Evolutionary conservation across 2,113 vertebrate genomes (phyloP), one percentile per base, ranked within the genome.

Genomic region (Limanda limanda): DNA sequence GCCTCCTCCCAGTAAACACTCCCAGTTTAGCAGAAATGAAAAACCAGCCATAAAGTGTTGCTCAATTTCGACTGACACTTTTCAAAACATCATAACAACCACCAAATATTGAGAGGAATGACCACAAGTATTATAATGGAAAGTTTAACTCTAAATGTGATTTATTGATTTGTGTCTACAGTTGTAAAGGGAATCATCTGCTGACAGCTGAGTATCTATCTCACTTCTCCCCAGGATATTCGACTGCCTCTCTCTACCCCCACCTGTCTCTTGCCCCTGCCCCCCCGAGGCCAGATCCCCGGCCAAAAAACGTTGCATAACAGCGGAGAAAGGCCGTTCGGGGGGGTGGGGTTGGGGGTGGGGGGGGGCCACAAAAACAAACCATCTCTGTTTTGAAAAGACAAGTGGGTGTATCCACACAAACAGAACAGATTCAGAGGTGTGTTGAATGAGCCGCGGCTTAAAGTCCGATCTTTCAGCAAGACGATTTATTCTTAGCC

Each of bases 401-500:
- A 59, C 65, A 73, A 72, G 45, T 9, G 40, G 9, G 27, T 37
- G 55, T 48, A 74, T 48, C 27, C 37, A 45, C 52, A 31, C 5
- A 72, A 87, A 56, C 48, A 65, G 23, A n/a, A 23, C 9, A 15
- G 56, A 56, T 51, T 47, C 47, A 68, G 21, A 64, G 45, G 58
- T 65, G 59, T 81, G 63, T 13, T 65, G 58, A 61, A 15, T 73
- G 51, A n/a, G 20, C 18, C 15, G 17, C 48, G 48, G 48, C 48
- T 20, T 5, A 51, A 20, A 51, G 42, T 59, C 20, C 2, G n/a
- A 21, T 56, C 54, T 23, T 24, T 24, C 54, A 4, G n/a, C 47
- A 5, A 6, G 47, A 18, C n/a, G 11, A 56, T 85, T 91, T 92
- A 92, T 91, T 91, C 68, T 89, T 88, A 90, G 91, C 78, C 71